These are phyloP conservation scores for Parnassius orleans DNA, from an alignment of 2,888 invertebrate species.

Conservation along the genomic window DNA sequence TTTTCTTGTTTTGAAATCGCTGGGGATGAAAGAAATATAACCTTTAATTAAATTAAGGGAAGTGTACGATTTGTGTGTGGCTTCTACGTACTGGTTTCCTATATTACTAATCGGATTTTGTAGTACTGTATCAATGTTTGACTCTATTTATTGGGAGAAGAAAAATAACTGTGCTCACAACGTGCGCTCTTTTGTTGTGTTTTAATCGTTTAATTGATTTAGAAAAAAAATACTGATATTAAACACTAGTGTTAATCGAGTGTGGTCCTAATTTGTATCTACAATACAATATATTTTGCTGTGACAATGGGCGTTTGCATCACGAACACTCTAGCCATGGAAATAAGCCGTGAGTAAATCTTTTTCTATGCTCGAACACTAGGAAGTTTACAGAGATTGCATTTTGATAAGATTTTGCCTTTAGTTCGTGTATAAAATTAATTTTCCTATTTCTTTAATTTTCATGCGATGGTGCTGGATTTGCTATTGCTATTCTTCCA, in stretches of 20 bases:
- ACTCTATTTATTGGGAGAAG: slow-evolving; percentile 12
- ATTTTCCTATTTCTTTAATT: background rate
- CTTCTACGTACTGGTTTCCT: slow-evolving; percentile 40
- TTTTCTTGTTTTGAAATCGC: slow-evolving; percentile 9
- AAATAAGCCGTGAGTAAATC: slow-evolving; percentile 67
- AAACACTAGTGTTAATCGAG: slow-evolving; percentile 10
- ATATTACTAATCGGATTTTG: slow-evolving; percentile 22
- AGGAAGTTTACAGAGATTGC: slow-evolving; percentile 23
- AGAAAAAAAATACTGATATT: slow-evolving; percentile 2
- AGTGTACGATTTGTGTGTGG: slow-evolving; percentile 48
- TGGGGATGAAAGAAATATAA: slow-evolving; percentile 32
- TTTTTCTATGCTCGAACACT: slow-evolving; percentile 15
- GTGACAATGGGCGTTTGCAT: slow-evolving; percentile 66
- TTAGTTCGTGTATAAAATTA: background rate
- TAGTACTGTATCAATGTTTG: slow-evolving; percentile 15
- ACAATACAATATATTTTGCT: slow-evolving; percentile 15
- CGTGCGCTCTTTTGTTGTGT: slow-evolving; percentile 19
- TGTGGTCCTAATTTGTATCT: slow-evolving; percentile 11
- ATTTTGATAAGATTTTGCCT: slow-evolving; percentile 14
- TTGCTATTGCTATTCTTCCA: background rate
- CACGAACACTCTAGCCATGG: slow-evolving; percentile 69
- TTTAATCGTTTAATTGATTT: slow-evolving; percentile 13
- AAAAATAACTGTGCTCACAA: slow-evolving; percentile 18
- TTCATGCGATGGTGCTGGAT: background rate
- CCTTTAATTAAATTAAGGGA: slow-evolving; percentile 51